Conservation (phyloP, 2,888 invertebrate genomes). For the Charanyca ferruginea region DNA sequence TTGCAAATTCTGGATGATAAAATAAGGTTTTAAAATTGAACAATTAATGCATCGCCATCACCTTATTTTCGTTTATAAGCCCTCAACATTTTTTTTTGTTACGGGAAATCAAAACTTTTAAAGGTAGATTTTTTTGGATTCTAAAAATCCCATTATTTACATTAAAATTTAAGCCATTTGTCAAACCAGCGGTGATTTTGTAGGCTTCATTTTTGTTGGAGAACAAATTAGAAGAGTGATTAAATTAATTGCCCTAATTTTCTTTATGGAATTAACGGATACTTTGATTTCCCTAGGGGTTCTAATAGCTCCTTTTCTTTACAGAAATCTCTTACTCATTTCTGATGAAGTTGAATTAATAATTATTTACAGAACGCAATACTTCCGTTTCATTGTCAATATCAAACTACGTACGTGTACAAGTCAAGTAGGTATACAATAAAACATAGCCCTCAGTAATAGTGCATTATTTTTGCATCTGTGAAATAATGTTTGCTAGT, state of each 20-base stretch:
- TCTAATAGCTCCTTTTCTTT: neutral
- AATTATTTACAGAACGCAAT: neutral
- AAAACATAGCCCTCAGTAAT: too few species aligned
- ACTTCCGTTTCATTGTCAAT: neutral
- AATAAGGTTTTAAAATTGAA: neutral
- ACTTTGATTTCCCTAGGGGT: slow-evolving; percentile 42
- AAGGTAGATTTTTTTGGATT: neutral
- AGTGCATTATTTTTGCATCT: too few species aligned
- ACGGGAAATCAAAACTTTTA: too few species aligned
- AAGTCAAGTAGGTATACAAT: too few species aligned
- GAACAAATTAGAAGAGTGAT: slow-evolving; percentile 10
- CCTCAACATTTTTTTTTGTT: too few species aligned
- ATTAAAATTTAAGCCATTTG: neutral
- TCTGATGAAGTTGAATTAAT: neutral
- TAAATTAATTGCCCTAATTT: slow-evolving; percentile 15
- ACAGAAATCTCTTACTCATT: neutral
- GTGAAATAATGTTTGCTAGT: too few species aligned
- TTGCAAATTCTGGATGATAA: neutral
- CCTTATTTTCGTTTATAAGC: neutral
- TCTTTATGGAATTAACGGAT: neutral
- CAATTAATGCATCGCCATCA: too few species aligned
- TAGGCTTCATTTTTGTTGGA: neutral
- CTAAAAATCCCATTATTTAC: neutral
- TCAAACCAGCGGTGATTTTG: neutral
- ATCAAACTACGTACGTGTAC: neutral